Evolutionary conservation across 2,113 vertebrate species (phyloP).

Genomic region (Alligator mississippiensis): DNA sequence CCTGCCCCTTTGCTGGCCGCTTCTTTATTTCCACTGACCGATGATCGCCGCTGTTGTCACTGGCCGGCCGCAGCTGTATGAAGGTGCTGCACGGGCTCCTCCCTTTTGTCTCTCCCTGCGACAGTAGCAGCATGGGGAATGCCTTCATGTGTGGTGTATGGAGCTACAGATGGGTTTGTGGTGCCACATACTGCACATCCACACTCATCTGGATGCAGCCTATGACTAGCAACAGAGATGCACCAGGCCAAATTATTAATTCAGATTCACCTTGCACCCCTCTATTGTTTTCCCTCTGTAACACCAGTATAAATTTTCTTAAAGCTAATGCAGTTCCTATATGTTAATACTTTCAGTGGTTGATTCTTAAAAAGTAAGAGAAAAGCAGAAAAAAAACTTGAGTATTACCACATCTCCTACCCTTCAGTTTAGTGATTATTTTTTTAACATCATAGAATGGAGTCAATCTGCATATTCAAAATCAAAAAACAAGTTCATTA

Average conservation of each 20-base stretch:
- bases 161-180: too few relatives aligned
- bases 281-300: background rate
- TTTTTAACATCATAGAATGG: background rate
- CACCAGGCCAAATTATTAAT: background rate
- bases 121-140: too few relatives aligned
- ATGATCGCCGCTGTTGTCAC: too few relatives aligned
- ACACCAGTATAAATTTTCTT: background rate
- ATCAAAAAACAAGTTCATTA: background rate
- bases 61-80: too few relatives aligned
- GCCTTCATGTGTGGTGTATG: too few relatives aligned
- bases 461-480: background rate
- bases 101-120: too few relatives aligned
- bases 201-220: too few relatives aligned
- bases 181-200: too few relatives aligned
- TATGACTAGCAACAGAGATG: background rate
- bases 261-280: background rate
- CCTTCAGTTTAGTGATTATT: background rate
- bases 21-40: too few relatives aligned
- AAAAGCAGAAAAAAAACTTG: background rate
- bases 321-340: background rate
- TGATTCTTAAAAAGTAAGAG: background rate
- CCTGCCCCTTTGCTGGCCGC: too few relatives aligned
- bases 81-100: too few relatives aligned
- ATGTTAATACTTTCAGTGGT: background rate
- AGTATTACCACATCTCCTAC: background rate